Conservation (phyloP, 30 jellyfish, hydroid and myxozoan species). For the Pseudorhiza aurosa region DNA sequence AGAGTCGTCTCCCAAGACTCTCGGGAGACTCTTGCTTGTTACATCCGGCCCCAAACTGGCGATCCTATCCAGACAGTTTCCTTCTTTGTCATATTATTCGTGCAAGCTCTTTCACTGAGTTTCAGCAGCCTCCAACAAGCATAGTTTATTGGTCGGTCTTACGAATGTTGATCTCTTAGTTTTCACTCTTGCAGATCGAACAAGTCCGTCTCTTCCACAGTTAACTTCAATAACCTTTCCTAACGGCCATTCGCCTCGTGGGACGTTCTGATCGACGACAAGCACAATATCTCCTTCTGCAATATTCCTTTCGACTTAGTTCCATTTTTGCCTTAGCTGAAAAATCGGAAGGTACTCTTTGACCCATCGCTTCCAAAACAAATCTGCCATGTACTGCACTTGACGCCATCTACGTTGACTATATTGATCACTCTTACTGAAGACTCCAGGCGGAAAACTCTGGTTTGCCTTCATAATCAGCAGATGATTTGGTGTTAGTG, state of each 20-base stretch:
- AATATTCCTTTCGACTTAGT: constrained; percentile 8
- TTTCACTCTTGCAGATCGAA: constrained; percentile 30
- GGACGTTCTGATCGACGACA: neutral
- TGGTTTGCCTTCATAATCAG: constrained; percentile 6
- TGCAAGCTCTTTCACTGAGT: too few relatives aligned
- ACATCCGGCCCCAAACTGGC: too few relatives aligned
- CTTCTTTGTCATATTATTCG: too few relatives aligned
- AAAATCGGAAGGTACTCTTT: constrained; percentile 38
- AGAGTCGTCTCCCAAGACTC: too few relatives aligned
- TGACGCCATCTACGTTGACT: constrained; percentile 44
- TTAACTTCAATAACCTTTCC: constrained; percentile 14
- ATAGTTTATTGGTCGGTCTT: constrained; percentile 6
- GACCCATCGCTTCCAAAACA: constrained; percentile 49
- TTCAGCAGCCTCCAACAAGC: constrained; percentile 15
- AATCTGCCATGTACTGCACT: constrained; percentile 24
- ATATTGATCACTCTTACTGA: constrained; percentile 7
- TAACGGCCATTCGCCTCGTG: constrained; percentile 52
- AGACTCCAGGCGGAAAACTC: neutral
- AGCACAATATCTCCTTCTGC: constrained; percentile 35
- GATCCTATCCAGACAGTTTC: too few relatives aligned
- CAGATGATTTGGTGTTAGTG: constrained; percentile 44
- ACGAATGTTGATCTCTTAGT: neutral
- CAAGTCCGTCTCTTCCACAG: constrained; percentile 35
- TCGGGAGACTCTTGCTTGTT: too few relatives aligned
- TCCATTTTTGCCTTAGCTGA: constrained; percentile 29